Base-by-base conservation (phyloP, 2,113 vertebrate species). In the Gymnogyps californianus region DNA sequence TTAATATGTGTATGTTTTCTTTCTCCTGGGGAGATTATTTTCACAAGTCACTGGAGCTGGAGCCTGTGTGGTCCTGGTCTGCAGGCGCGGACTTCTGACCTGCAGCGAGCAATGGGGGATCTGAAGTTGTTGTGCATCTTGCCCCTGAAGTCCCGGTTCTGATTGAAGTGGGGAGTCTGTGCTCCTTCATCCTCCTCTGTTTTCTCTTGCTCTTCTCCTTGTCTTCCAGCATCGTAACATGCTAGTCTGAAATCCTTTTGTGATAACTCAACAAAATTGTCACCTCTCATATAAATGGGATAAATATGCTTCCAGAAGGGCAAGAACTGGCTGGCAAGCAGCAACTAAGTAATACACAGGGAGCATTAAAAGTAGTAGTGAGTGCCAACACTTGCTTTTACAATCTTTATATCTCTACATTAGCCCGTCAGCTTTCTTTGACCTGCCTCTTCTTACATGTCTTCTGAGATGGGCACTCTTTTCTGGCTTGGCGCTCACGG, bases 1-100 rank as follows among this genome's bases (percentile, higher is more conserved):
- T 92, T 96, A 97, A 93, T 94, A 71, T 14, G 2, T 94, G 92
- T 67, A 67, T 96, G 87, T 96, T 96, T 96, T 90, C 90, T 85
- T 93, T 96, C 78, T 90, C 87, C 90, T 70, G 90, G 75, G 85
- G 90, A 91, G 92, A 83, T 96, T 83, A 82, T 97, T 95, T 88
- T 91, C 75, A 93, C 89, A 94, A 91, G 81, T 83, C 55, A 25
- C 70, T 76, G 70, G 69, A 83, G 59, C 72, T 70, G 44, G 42
- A 95, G 82, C 70, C 61, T 91, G 87, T 76, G 94, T 96, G 91
- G 93, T 93, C 94, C 77, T 62, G 34, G 82, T 72, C 70, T 62
- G 40, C 46, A 62, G 57, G n/a, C 11, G 0, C 10, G 9, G 59
- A 28, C 67, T 83, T 69, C 55, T 79, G 54, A 49, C 62, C 61